Percentiles rank a stretch among this genome's conserved stretches.
phyloP scores from a whole-genome alignment of 2,888 invertebrate species.

The Drosophila merina region DNA sequence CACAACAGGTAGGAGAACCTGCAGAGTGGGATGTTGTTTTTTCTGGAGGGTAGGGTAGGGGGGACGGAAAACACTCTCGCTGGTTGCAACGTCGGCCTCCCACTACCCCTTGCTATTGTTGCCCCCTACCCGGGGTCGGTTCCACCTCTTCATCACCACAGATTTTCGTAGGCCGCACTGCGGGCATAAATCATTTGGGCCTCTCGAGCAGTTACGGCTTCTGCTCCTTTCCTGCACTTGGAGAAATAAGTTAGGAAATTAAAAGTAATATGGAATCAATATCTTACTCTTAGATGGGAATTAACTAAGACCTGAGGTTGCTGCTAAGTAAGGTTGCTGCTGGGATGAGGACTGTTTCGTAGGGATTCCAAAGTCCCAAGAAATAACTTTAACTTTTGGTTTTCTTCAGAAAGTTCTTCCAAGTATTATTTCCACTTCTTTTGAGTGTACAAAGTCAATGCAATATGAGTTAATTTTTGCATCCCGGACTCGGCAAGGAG shows the following conservation, averaged over 20 bases:
- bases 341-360: too few species aligned
- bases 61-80: constrained; percentile 32
- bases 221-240: constrained; percentile 26
- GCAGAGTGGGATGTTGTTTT: constrained; percentile 25
- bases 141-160: constrained; percentile 46
- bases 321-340: too few species aligned
- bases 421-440: not conserved
- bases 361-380: too few species aligned
- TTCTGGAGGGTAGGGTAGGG: not conserved
- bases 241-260: not conserved
- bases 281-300: too few species aligned
- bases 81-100: constrained; percentile 27
- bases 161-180: constrained; percentile 69
- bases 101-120: constrained; percentile 52
- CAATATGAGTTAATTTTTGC: constrained; percentile 77
- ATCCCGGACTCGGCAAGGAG: constrained; percentile 42
- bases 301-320: too few species aligned
- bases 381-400: too few species aligned
- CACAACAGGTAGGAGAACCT: constrained; percentile 51
- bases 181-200: constrained; percentile 62
- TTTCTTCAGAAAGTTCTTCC: too few species aligned
- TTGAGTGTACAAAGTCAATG: constrained; percentile 24
- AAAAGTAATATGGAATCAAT: too few species aligned
- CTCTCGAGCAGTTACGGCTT: constrained; percentile 17
- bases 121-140: constrained; percentile 18